Conservation (phyloP, 2,113 vertebrate species). For the Aleadryas rufinucha region DNA sequence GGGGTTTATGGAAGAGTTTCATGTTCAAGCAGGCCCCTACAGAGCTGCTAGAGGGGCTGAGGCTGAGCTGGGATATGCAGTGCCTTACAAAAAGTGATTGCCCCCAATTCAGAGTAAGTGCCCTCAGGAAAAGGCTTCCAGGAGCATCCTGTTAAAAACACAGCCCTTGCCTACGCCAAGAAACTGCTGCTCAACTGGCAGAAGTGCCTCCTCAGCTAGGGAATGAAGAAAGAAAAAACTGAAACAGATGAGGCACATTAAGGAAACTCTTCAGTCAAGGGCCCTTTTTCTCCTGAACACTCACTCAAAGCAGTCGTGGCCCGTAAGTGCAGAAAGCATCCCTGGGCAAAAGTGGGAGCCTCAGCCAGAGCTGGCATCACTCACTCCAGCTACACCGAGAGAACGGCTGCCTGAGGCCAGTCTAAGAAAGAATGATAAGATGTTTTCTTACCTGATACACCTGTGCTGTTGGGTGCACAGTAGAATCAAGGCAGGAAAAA, state of each 20-base stretch:
- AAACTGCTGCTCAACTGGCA: background rate
- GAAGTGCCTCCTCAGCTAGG: background rate
- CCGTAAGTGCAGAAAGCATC: background rate
- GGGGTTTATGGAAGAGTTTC: background rate
- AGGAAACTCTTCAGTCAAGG: background rate
- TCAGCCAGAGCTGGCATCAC: background rate
- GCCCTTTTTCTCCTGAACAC: background rate
- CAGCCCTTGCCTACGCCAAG: background rate
- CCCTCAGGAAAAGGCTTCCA: background rate
- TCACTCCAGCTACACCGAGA: background rate
- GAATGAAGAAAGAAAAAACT: background rate
- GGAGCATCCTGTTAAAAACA: background rate
- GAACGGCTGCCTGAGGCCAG: background rate
- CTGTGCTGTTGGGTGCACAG: constrained; percentile 64
- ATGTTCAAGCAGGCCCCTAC: background rate
- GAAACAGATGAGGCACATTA: background rate
- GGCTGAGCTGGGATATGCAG: background rate
- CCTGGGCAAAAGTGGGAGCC: background rate
- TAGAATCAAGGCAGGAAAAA: constrained; percentile 66
- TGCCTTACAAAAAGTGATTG: background rate
- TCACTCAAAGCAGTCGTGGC: background rate
- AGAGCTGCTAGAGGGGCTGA: background rate
- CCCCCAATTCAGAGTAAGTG: background rate
- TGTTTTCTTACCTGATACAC: constrained; percentile 73
- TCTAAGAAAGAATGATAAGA: background rate